Evolutionary conservation across 2,888 invertebrate species (phyloP), one percentile per base, ranked within the genome.

Genomic region (Pachliopta kotzebuea): DNA sequence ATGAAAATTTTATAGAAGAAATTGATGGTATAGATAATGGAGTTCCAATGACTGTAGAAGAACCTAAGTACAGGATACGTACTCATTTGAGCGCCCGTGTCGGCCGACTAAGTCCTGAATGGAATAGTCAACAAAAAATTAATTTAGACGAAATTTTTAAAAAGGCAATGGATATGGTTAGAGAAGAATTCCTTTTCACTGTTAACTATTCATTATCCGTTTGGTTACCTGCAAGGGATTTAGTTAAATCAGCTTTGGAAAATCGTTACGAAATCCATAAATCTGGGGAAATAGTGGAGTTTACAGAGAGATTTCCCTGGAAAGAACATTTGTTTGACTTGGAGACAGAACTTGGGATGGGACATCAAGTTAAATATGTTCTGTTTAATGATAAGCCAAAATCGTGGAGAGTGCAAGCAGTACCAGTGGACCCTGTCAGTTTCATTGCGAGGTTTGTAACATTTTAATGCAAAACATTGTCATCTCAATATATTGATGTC

Each of bases 11-110:
- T 63, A 94, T 99, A 18, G 95, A 96, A 88, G 98, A 99, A 92
- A 93, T 99, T 67, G 99, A 99, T 88, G 99, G 96, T 0, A 96
- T 99, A 63, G 99, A 99, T 83, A 99, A 99, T 90, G 99, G 99
- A n/a, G 93, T 99, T 0, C 94, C 95, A 0, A 96, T 96, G 93
- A 94, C 93, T 68, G 94, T 95, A 53, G 95, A 94, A 1, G 94
- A 95, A 76, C 95, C 95, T 0, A 90, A 86, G 37, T 98, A 98
- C 80, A 93, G 93, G 68, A 96, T 98, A n/a, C 93, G 93, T 1
- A 97, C 98, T 0, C 93, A 95, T 81, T 77, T 99, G 14, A 95
- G 96, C 76, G 85, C 94, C 0, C 92, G 98, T 71, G 95, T 99
- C 0, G 92, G 90, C 8, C 88, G 93, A 63, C 87, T 99, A 9